Evolutionary conservation across 2,113 vertebrate genomes (phyloP).

Genomic region (Rhineura floridana): DNA sequence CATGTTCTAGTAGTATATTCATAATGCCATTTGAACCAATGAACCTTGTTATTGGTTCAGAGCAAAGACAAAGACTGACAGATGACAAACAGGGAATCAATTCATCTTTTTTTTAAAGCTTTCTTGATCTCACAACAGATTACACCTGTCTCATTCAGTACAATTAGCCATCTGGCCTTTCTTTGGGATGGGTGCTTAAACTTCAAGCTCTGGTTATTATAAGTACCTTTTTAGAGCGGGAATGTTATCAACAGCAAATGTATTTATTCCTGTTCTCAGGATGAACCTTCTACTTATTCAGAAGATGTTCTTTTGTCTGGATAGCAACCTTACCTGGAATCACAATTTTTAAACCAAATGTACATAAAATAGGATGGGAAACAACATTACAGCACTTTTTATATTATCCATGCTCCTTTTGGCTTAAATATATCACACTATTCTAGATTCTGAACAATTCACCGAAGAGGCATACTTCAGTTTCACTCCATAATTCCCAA

Average conservation of each 20-base stretch:
- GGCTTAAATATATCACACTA: neutral
- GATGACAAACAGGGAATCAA: conserved; percentile 41
- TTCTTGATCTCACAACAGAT: conserved; percentile 32
- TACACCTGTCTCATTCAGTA: conserved; percentile 15
- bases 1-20: conserved; percentile 46
- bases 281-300: conserved; percentile 9
- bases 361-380: neutral
- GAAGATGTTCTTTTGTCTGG: neutral
- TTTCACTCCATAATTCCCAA: neutral
- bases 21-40: conserved; percentile 58
- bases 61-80: conserved; percentile 62
- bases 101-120: conserved; percentile 54
- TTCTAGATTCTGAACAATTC: neutral
- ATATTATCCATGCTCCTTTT: fast-evolving
- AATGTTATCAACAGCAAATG: conserved; percentile 20
- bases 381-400: neutral
- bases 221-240: conserved; percentile 6
- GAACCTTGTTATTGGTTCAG: conserved; percentile 55
- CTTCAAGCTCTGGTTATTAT: conserved; percentile 45
- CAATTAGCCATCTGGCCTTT: conserved; percentile 40
- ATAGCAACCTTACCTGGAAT: neutral
- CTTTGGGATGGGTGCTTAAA: conserved; percentile 5
- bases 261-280: neutral
- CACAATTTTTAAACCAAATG: neutral
- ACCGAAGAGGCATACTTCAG: neutral